Conservation (phyloP, 2,797 vertebrate genomes). For the Catamblyrhynchus diadema region DNA sequence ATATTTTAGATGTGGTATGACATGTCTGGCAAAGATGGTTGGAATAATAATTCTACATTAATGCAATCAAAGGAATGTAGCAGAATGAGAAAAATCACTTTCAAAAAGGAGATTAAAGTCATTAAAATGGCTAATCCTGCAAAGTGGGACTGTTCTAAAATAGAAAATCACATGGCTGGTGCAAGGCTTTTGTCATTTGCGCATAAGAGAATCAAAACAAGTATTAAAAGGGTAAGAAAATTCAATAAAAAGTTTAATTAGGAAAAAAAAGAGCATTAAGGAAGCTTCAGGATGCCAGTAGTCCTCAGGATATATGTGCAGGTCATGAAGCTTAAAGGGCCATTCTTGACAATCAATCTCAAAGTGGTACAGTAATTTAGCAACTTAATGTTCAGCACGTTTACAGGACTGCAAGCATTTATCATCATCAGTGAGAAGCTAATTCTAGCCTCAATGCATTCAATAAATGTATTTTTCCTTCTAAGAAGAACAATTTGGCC, state of each 20-base stretch:
- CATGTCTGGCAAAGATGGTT: constrained; percentile 31
- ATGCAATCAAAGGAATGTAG: constrained; percentile 78
- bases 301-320: not conserved
- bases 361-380: constrained; percentile 41
- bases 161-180: constrained; percentile 87
- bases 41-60: constrained; percentile 72
- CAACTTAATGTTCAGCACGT: constrained; percentile 35
- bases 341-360: constrained; percentile 48
- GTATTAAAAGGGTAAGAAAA: constrained; percentile 81
- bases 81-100: constrained; percentile 84
- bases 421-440: constrained; percentile 60
- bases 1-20: constrained; percentile 24
- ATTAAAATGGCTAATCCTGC: constrained; percentile 94
- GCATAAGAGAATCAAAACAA: constrained; percentile 82
- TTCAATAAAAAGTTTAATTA: constrained; percentile 88
- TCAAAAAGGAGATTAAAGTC: constrained; percentile 90
- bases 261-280: constrained; percentile 51
- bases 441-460: constrained; percentile 36
- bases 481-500: constrained; percentile 52
- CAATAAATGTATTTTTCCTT: constrained; percentile 51
- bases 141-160: constrained; percentile 90
- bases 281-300: constrained; percentile 36
- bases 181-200: constrained; percentile 83
- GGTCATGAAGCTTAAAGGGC: constrained; percentile 26
- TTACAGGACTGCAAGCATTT: constrained; percentile 28